Evolutionary conservation across 2,797 vertebrate genomes (phyloP).

Genomic region (Hoplostethus mediterraneus): DNA sequence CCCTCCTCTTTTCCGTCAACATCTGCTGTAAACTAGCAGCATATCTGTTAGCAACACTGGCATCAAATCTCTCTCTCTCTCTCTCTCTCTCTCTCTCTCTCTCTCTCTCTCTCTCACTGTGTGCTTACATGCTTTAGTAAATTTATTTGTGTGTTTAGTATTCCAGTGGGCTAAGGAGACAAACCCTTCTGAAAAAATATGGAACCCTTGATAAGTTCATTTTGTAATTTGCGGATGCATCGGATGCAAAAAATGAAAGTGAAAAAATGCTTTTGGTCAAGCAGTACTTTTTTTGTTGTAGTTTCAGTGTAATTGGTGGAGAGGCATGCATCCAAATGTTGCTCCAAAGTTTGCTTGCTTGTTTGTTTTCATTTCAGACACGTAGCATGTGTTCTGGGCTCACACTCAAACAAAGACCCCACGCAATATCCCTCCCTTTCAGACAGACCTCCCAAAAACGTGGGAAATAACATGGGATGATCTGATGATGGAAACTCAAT

Average conservation of each 20-base stretch:
- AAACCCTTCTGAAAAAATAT: conserved; percentile 44
- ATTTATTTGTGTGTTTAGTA: conserved; percentile 60
- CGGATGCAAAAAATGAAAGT: not conserved
- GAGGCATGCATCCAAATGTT: conserved; percentile 4
- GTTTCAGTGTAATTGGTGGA: not conserved
- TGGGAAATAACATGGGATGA: conserved; percentile 7
- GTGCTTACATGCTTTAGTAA: conserved; percentile 75
- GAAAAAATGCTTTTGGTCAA: not conserved
- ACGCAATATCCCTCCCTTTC: conserved; percentile 29
- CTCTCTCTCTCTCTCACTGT: conserved; percentile 40
- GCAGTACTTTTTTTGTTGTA: not conserved
- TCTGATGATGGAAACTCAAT: conserved; percentile 35
- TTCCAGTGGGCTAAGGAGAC: conserved; percentile 56
- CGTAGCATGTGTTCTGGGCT: conserved; percentile 21
- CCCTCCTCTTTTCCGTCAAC: conserved; percentile 41
- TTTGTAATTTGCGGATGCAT: conserved; percentile 20
- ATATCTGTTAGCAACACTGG: conserved; percentile 62
- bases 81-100: conserved; percentile 14
- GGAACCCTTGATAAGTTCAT: conserved; percentile 49
- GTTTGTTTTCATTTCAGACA: conserved; percentile 22
- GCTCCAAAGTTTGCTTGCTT: not conserved
- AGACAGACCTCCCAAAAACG: conserved; percentile 66
- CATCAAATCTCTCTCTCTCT: conserved; percentile 67
- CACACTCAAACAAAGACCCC: conserved; percentile 28
- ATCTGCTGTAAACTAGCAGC: conserved; percentile 60